A percentile compares a stretch with the other conserved stretches of the same genome.
Evolutionary conservation across 1,140 invertebrate species (phyloP).

Genomic region (Venustaconcha ellipsiformis): DNA sequence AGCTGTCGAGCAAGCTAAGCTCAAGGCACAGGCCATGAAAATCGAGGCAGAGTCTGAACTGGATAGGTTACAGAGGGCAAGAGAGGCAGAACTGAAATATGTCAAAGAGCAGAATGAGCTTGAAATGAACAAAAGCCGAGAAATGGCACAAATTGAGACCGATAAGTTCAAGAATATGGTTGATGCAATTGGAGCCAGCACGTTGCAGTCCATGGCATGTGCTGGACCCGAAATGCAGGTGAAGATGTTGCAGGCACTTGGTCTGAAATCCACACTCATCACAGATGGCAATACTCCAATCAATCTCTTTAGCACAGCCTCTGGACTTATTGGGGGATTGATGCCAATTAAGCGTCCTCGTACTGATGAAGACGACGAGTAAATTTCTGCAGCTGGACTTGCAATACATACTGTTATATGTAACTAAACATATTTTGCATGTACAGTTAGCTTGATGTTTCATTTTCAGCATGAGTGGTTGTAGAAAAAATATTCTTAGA

Average conservation of each 20-base stretch:
- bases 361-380: slow-evolving; percentile 23
- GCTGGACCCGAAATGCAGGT: slow-evolving; percentile 72
- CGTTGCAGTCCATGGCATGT: slow-evolving; percentile 69
- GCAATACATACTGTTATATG: no score
- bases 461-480: no score
- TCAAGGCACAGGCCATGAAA: slow-evolving; percentile 70
- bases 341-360: slow-evolving; percentile 37
- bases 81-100: slow-evolving; percentile 71
- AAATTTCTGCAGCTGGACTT: no score
- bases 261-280: slow-evolving; percentile 72
- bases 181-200: slow-evolving; percentile 69
- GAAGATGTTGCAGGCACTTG: slow-evolving; percentile 69
- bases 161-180: slow-evolving; percentile 71
- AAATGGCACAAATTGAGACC: slow-evolving; percentile 69
- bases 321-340: slow-evolving; percentile 68
- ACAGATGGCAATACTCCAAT: slow-evolving; percentile 72
- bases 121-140: slow-evolving; percentile 67
- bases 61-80: slow-evolving; percentile 67
- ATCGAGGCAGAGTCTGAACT: slow-evolving; percentile 72
- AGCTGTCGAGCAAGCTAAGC: slow-evolving; percentile 71
- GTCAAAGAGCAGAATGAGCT: slow-evolving; percentile 70
- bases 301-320: slow-evolving; percentile 71
- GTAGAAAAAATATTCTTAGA: no score
- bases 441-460: no score
- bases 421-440: no score